Percentiles rank a stretch among this genome's conserved stretches.
Evolutionary conservation across 2,888 invertebrate genomes (phyloP).

Genomic region (Cryptocheilus praepositus): DNA sequence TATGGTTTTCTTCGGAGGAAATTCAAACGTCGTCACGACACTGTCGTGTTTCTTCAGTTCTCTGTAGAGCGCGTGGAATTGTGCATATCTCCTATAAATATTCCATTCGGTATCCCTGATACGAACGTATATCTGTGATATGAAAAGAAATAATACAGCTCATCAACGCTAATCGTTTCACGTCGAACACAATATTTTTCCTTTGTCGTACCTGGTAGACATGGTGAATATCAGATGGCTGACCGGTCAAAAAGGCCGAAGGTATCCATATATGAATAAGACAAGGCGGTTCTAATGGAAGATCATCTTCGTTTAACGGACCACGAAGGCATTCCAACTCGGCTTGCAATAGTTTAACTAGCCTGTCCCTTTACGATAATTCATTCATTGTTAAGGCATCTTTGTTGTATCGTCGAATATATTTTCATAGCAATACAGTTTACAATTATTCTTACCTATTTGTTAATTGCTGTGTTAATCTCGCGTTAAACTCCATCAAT

Average conservation of each 20-base stretch:
- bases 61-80: slow-evolving; percentile 91
- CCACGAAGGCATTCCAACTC: slow-evolving; percentile 83
- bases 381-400: neutral
- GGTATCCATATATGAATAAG: slow-evolving; percentile 92
- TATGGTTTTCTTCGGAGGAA: slow-evolving; percentile 96
- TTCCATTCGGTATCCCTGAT: slow-evolving; percentile 95
- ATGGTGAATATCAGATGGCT: slow-evolving; percentile 86
- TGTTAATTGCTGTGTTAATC: slow-evolving; percentile 84
- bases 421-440: neutral
- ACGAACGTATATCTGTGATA: slow-evolving; percentile 84
- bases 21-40: slow-evolving; percentile 87
- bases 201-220: slow-evolving; percentile 86
- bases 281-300: slow-evolving; percentile 70
- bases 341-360: slow-evolving; percentile 78
- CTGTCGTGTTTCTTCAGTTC: slow-evolving; percentile 90
- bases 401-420: neutral
- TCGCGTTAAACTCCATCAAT: slow-evolving; percentile 92
- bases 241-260: slow-evolving; percentile 87
- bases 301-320: slow-evolving; percentile 77
- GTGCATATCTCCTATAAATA: slow-evolving; percentile 94
- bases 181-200: neutral
- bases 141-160: neutral
- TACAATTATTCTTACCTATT: slow-evolving; percentile 55
- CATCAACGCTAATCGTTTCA: neutral
- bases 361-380: slow-evolving; percentile 76